Conservation (phyloP, 2,888 invertebrate genomes). For the Tinea pellionella region DNA sequence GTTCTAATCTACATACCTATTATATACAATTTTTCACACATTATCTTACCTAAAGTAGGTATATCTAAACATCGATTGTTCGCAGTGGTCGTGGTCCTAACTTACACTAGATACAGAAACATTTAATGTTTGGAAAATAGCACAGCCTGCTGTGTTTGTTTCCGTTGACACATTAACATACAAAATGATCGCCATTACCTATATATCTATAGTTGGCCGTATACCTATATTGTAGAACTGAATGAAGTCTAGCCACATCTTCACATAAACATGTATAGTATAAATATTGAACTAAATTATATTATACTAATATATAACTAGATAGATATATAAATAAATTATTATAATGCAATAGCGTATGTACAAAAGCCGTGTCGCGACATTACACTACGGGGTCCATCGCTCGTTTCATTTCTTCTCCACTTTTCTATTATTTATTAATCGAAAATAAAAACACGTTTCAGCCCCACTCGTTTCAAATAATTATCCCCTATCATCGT, state of each 20-base stretch:
- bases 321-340: slow-evolving; percentile 55
- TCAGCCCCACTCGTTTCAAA: slow-evolving; percentile 33
- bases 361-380: slow-evolving; percentile 51
- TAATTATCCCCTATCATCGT: slow-evolving; percentile 39
- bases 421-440: slow-evolving; percentile 25
- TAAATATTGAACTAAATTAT: neutral
- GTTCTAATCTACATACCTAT: neutral
- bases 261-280: neutral
- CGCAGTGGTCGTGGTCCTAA: neutral
- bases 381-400: slow-evolving; percentile 28
- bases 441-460: slow-evolving; percentile 9
- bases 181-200: neutral
- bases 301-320: neutral
- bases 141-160: slow-evolving; percentile 21
- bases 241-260: neutral
- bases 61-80: neutral
- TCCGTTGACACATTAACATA: slow-evolving; percentile 15
- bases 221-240: neutral
- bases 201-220: neutral
- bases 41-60: neutral
- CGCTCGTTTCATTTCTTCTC: slow-evolving; percentile 26
- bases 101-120: slow-evolving; percentile 6
- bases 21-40: slow-evolving; percentile 11
- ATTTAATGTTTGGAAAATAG: neutral
- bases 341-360: slow-evolving; percentile 58